These are phyloP conservation scores for Tragopan temminckii DNA, from an alignment of 2,797 vertebrate species.

Conservation along the genomic window DNA sequence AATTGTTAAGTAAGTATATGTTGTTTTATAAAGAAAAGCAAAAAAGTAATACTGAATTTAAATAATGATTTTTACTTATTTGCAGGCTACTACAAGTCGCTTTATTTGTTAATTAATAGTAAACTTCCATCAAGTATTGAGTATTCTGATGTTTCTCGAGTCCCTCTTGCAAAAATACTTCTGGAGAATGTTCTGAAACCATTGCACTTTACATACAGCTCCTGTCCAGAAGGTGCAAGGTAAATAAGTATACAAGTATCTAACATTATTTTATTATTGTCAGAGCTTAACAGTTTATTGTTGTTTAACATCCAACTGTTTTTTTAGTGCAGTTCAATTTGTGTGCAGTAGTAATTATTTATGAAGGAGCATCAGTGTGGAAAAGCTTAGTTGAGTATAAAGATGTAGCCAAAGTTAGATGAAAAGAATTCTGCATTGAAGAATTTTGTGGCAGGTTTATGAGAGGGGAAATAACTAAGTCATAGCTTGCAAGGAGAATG, in stretches of 20 bases:
- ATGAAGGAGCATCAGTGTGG: not conserved
- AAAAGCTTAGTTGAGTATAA: not conserved
- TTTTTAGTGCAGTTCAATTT: not conserved
- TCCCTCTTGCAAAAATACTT: slow-evolving; percentile 94
- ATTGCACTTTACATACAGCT: slow-evolving; percentile 98
- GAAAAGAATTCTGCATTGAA: not conserved
- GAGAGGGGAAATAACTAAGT: not conserved
- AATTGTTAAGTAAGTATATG: not conserved
- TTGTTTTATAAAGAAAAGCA: not conserved
- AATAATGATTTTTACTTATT: not conserved
- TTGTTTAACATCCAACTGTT: not conserved
- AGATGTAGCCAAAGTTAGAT: not conserved
- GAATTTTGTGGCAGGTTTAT: not conserved
- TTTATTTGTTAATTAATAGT: slow-evolving; percentile 95
- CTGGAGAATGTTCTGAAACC: slow-evolving; percentile 97
- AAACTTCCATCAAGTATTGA: slow-evolving; percentile 96
- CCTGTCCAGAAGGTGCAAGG: slow-evolving; percentile 94
- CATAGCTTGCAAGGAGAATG: not conserved
- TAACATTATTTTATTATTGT: too few relatives aligned
- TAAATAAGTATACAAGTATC: too few relatives aligned
- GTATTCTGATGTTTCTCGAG: slow-evolving; percentile 91
- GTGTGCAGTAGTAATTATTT: not conserved
- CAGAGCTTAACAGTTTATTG: not conserved
- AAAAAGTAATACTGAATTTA: not conserved
- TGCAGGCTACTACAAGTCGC: slow-evolving; percentile 94